Base-by-base conservation (phyloP, 2,797 vertebrate species). In the Glossophaga mutica region DNA sequence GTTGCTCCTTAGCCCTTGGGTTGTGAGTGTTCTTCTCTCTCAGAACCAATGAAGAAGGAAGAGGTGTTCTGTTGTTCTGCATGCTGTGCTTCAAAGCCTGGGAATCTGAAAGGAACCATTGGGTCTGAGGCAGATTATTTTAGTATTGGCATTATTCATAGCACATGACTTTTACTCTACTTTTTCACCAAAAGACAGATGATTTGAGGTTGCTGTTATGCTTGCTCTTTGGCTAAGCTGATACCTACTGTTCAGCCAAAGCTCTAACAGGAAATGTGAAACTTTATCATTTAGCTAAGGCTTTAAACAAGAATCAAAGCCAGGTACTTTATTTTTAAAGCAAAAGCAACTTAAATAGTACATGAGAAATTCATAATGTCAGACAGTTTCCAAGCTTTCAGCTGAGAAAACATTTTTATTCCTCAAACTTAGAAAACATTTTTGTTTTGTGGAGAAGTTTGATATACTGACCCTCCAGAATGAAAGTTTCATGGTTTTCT, bases 281-380 rank as follows among this genome's bases (percentile, higher is more conserved):
- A 6, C n/a, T 29, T 74, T 73, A 65, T 77, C n/a, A 48, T 77
- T 83, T 46, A 65, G 8, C 22, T 88, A 39, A 74, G 29, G 19
- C 42, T 91, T 81, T 74, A 82, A 87, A 79, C 32, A 93, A 87
- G 37, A 76, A 65, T 87, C 34, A 42, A 62, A 94, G 50, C 70
- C 29, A 29, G 21, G 39, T 79, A 62, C 52, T 90, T 90, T 59
- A 59, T 91, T 85, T 84, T 65, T 86, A 83, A 91, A 97, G 44
- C 24, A 24, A 55, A 92, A 24, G 21, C 71, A 62, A 44, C 9
- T 65, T 79, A 65, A 91, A 37, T 57, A 24, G 9, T 39, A 34
- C 52, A 44, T 50, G 26, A 73, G 55, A 90, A 95, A 92, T 73
- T 78, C 65, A 37, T 79, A 67, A 18, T 32, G 71, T 65, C 44